Evolutionary conservation across 2,888 invertebrate species (phyloP), one percentile per base, ranked within the genome.

Genomic region (Heteromyza rotundicornis): DNA sequence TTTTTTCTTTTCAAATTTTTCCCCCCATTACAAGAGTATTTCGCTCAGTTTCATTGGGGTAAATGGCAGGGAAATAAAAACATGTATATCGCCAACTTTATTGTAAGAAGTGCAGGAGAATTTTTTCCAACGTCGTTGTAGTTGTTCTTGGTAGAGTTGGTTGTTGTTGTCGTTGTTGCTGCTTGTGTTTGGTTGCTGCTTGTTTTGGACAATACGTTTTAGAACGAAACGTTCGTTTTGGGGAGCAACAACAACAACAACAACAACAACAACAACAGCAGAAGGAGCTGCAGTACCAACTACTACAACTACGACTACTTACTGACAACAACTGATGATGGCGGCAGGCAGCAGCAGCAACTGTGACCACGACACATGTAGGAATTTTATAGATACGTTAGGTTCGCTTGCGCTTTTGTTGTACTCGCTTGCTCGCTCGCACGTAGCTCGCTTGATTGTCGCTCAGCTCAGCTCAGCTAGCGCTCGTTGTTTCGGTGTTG

Each of bases 371-470:
- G 40, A 44, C 55, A 54, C 59, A 53, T 69, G 71, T 69, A 69
- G 62, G 68, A 75, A 68, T 68, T 72, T 64, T 53, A n/a, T 59
- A 36, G 53, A 17, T 23, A 22, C 57, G 59, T 36, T 52, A 22
- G 53, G 52, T 50, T 60, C 60, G 60, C 50, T 57, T 55, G 57
- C 44, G 63, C n/a, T 56, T 60, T 57, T 22, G 14, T 59, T 64
- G 64, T 64, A 59, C 61, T 65, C 62, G 62, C 64, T 64, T 22
- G 60, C 59, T 62, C 63, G 59, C 67, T 62, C 64, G 60, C 62
- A 63, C 59, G 50, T 19, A 56, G 24, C 44, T n/a, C n/a, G n/a
- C n/a, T 32, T 35, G 36, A 20, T 22, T 36, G 54, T n/a, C n/a
- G n/a, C n/a, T n/a, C 35, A 22, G 32, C 36, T 19, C 53, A 27